phyloP scores from a whole-genome alignment of 2,797 vertebrate genomes.

The Danio tinwini region DNA sequence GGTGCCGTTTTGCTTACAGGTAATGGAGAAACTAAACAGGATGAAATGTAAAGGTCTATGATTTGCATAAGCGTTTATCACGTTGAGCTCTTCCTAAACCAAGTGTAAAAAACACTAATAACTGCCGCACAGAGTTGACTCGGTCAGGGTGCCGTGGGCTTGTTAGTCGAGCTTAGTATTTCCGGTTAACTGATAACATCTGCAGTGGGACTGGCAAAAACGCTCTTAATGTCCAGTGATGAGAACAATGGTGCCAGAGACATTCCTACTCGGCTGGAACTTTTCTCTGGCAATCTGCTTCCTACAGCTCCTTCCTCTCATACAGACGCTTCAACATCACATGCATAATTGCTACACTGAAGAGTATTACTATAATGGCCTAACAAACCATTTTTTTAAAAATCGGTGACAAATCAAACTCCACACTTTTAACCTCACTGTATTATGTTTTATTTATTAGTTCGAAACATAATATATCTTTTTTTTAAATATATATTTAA shows the following conservation, averaged over 20 bases:
- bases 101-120: not conserved
- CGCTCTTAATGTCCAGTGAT: slow-evolving; percentile 63
- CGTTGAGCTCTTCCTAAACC: not conserved
- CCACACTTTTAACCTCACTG: no score
- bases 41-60: slow-evolving; percentile 35
- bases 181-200: slow-evolving; percentile 60
- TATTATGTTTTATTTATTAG: no score
- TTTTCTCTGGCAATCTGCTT: slow-evolving; percentile 77
- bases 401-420: no score
- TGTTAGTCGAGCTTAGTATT: slow-evolving; percentile 52
- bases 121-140: not conserved
- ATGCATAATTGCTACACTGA: slow-evolving; percentile 56
- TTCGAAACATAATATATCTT: no score
- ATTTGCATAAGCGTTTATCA: slow-evolving; percentile 31
- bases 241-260: slow-evolving; percentile 76
- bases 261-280: slow-evolving; percentile 65
- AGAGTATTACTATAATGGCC: slow-evolving; percentile 33
- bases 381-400: no score
- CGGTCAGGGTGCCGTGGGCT: slow-evolving; percentile 7
- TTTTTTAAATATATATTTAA: no score
- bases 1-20: slow-evolving; percentile 44
- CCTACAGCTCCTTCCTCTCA: slow-evolving; percentile 79
- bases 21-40: slow-evolving; percentile 52
- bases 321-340: slow-evolving; percentile 54
- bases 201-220: slow-evolving; percentile 60